Percentiles rank a stretch among this genome's conserved stretches.
These are phyloP conservation scores for Sinocyclocheilus grahami DNA, from an alignment of 2,113 vertebrate genomes.

Conservation along the genomic window DNA sequence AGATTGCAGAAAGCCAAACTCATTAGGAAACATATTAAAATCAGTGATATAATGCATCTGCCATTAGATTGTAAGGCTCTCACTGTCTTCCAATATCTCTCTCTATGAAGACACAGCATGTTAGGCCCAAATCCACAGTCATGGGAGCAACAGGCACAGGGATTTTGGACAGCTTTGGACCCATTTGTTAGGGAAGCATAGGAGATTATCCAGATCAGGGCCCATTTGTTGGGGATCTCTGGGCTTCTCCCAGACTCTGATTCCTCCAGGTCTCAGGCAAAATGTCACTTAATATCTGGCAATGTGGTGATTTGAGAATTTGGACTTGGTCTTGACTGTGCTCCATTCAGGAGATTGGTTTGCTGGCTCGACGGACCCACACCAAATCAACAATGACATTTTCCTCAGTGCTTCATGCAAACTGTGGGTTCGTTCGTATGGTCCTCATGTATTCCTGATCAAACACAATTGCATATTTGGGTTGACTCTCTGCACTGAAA, in stretches of 20 bases:
- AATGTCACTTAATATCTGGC: slow-evolving; percentile 54
- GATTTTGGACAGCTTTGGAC: slow-evolving; percentile 46
- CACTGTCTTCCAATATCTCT: not conserved
- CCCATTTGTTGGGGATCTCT: slow-evolving; percentile 48
- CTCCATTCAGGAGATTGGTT: slow-evolving; percentile 30
- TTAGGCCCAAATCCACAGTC: slow-evolving; percentile 23
- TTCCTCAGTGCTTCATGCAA: slow-evolving; percentile 29
- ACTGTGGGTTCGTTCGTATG: slow-evolving; percentile 14
- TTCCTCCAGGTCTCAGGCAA: slow-evolving; percentile 48
- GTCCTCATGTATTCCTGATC: slow-evolving; percentile 24
- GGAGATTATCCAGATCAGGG: slow-evolving; percentile 52
- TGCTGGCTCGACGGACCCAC: not conserved
- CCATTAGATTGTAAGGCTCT: not conserved
- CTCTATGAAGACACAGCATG: slow-evolving; percentile 8
- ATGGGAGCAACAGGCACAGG: slow-evolving; percentile 12
- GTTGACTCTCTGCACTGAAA: not conserved
- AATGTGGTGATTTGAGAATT: slow-evolving; percentile 40
- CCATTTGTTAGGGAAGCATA: slow-evolving; percentile 52
- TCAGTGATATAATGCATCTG: not conserved
- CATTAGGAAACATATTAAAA: not conserved
- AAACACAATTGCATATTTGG: slow-evolving; percentile 22
- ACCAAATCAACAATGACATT: slow-evolving; percentile 46
- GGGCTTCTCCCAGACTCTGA: slow-evolving; percentile 1
- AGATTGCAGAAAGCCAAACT: not conserved
- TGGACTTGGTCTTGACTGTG: slow-evolving; percentile 23